Percentiles rank a stretch among this genome's conserved stretches.
phyloP scores from a whole-genome alignment of 1,140 invertebrate species.

The Aphidius gifuensis region DNA sequence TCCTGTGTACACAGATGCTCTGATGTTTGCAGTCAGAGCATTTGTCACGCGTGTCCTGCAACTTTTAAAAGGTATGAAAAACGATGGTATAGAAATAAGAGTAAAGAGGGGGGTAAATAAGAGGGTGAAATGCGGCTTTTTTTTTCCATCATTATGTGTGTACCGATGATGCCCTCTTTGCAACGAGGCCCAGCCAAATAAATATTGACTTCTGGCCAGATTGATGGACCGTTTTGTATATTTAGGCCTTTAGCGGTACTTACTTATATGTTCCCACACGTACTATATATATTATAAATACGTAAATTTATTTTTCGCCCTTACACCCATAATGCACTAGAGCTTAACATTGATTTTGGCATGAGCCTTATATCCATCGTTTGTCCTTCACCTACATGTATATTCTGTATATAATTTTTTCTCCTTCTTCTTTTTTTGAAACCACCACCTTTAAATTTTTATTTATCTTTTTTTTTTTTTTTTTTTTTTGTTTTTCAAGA shows the following conservation, averaged over 20 bases:
- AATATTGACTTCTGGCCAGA: slow-evolving; percentile 54
- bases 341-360: not conserved
- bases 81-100: not conserved
- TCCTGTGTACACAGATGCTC: slow-evolving; percentile 55
- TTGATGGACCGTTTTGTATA: slow-evolving; percentile 53
- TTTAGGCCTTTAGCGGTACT: slow-evolving; percentile 48
- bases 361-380: slow-evolving; percentile 6
- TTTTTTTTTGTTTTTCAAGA: not conserved
- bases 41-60: slow-evolving; percentile 55
- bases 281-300: too few species aligned
- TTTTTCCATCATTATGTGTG: slow-evolving; percentile 33
- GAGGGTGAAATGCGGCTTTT: not conserved
- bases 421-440: not conserved
- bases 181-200: slow-evolving; percentile 52
- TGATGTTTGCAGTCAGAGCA: slow-evolving; percentile 50
- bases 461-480: slow-evolving; percentile 7
- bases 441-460: too few species aligned
- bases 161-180: slow-evolving; percentile 51
- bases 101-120: too few species aligned
- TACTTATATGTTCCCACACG: slow-evolving; percentile 46
- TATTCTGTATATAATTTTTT: not conserved
- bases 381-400: not conserved
- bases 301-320: slow-evolving; percentile 19
- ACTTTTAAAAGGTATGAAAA: slow-evolving; percentile 40
- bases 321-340: slow-evolving; percentile 11